Evolutionary conservation across 1,140 invertebrate species (phyloP).

Genomic region (Aphaenogaster floridana): DNA sequence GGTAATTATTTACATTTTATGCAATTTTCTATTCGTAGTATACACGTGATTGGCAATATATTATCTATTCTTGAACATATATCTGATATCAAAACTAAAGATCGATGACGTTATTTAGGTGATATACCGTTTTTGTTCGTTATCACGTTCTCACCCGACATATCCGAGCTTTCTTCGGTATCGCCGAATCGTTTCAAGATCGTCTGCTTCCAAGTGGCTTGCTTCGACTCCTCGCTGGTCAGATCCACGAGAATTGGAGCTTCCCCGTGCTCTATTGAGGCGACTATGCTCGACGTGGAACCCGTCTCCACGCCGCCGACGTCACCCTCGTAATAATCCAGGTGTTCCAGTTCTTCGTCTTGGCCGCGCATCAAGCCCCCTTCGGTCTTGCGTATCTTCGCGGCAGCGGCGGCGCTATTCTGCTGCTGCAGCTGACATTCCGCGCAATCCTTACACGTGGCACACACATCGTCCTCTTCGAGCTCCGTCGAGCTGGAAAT

Average conservation of each 20-base stretch:
- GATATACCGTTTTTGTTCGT: not conserved
- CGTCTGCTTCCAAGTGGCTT: constrained; percentile 52
- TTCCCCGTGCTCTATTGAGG: not conserved
- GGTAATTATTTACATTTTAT: not conserved
- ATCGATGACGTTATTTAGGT: not conserved
- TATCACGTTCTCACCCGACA: constrained; percentile 44
- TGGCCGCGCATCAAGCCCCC: not conserved
- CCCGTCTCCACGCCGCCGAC: not conserved
- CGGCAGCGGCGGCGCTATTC: not conserved
- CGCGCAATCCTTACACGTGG: constrained; percentile 47
- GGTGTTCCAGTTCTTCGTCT: constrained; percentile 12
- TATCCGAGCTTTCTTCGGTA: not conserved
- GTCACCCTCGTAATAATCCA: constrained; percentile 28
- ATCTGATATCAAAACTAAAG: not conserved
- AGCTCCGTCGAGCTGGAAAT: constrained; percentile 48
- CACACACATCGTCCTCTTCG: constrained; percentile 3
- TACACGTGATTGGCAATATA: not conserved
- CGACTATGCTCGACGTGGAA: not conserved
- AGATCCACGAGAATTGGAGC: constrained; percentile 67
- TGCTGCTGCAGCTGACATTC: constrained; percentile 38
- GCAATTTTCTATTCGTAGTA: not conserved
- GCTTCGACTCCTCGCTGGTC: constrained; percentile 63
- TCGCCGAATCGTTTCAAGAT: constrained; percentile 54
- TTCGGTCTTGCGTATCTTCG: not conserved
- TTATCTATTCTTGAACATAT: not conserved